Base-by-base conservation (phyloP, 2,113 vertebrate genomes). In the Chloebia gouldiae region DNA sequence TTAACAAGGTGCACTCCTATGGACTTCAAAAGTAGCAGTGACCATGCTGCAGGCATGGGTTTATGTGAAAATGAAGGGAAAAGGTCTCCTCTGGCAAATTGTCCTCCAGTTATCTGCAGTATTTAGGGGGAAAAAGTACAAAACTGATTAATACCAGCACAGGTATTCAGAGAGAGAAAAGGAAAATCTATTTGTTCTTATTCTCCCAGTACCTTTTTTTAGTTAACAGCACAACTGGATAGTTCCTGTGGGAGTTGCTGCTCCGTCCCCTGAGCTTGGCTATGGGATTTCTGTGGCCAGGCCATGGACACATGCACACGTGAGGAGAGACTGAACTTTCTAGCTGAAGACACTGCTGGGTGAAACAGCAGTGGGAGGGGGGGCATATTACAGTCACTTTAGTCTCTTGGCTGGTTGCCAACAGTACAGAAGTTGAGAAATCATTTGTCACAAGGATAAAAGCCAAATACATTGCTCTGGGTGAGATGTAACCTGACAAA, bases 401-500 rank as follows among this genome's bases (percentile, higher is more conserved):
- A 72, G 82, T 65, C 68, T 86, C 76, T 85, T 95, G 97, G 93
- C 95, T 65, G 72, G 50, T 44, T 88, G 83, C 83, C 95, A 91
- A 88, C 22, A 1, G 66, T 77, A 50, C 70, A 71, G 72, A 96
- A 95, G 95, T 91, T 96, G 92, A 95, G 86, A 92, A 95, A 97
- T 97, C 94, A 93, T 91, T 96, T 97, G 95, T 97, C 97, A 94
- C n/a, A 4, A 95, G 91, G 90, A 96, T 97, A 96, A 96, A 96
- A 97, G 95, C 94, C 94, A 91, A 94, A 86, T 90, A 96, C 94
- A 39, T 60, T 91, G 92, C 95, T 95, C 92, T 69, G 83, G 91
- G 86, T 92, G 93, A 96, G 93, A 96, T 93, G 92, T 78, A 96
- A 95, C 87, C 93, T 97, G 96, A 97, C 95, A 97, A 96, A 97